Conservation (phyloP, 64 coral and sea anemone genomes). For the Pachyseris speciosa region DNA sequence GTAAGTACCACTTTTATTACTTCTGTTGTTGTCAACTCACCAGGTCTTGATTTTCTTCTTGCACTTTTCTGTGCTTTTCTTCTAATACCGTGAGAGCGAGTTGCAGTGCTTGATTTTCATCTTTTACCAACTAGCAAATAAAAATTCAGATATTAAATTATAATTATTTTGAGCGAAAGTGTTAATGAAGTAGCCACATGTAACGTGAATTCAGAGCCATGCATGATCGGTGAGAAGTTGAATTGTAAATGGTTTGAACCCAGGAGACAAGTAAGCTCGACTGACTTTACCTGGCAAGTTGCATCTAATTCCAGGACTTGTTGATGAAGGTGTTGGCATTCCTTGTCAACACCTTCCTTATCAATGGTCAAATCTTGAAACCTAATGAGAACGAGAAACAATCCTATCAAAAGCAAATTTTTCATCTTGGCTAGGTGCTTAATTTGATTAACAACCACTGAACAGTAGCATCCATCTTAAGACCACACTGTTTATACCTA, state of each 20-base stretch:
- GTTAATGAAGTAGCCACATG: too few species aligned
- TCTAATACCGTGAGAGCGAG: conserved; percentile 71
- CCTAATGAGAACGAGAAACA: conserved; percentile 13
- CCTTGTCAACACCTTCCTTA: conserved; percentile 73
- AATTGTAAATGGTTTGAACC: too few species aligned
- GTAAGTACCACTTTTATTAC: background rate
- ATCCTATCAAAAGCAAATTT: background rate
- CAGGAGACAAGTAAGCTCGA: too few species aligned
- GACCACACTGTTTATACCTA: too few species aligned
- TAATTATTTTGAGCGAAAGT: background rate
- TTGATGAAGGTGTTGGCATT: conserved; percentile 80
- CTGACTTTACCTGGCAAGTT: conserved; percentile 75
- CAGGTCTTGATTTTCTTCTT: conserved; percentile 84
- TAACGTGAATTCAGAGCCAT: too few species aligned
- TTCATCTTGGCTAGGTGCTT: too few species aligned
- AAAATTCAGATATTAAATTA: background rate
- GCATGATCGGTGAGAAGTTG: too few species aligned
- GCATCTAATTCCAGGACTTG: conserved; percentile 84
- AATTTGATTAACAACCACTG: background rate
- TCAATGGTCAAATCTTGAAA: conserved; percentile 83
- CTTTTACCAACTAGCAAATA: conserved; percentile 76
- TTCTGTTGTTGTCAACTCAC: conserved; percentile 8
- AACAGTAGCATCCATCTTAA: too few species aligned
- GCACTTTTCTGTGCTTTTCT: conserved; percentile 69
- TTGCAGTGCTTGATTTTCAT: conserved; percentile 86